Evolutionary conservation across 2,888 invertebrate species (phyloP), one percentile per base, ranked within the genome.

Genomic region (Cremastinae sp.): DNA sequence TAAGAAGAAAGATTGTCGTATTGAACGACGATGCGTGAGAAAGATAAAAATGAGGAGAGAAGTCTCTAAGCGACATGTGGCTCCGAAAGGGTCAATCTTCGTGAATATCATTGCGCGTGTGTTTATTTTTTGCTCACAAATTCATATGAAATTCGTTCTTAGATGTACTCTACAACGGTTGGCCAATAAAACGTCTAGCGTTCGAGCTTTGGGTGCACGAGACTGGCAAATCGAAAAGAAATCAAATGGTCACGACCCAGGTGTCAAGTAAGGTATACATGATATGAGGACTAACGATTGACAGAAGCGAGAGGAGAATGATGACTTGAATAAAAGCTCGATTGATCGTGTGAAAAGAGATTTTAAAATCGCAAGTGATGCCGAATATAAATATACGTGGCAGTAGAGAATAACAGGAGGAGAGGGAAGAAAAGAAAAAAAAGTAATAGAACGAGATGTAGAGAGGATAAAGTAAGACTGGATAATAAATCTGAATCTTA

Each of bases 401-500:
- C 18, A 35, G 37, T 16, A 12, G n/a, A 43, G 10, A 53, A 53
- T 37, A 49, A 18, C 41, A 20, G 8, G 37, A 51, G 53, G 35
- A 59, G 61, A 39, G 45, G 55, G 53, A 47, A 16, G 64, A n/a
- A 61, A 61, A 65, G 20, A 66, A 39, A 20, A 8, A 20, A 10
- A 37, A 8, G 51, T 12, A 59, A 55, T 22, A 65, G 61, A 51
- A 79, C 75, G 70, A 80, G 66, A 76, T 71, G 79, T 64, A 66
- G 78, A 75, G 78, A 65, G 73, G 69, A 66, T 0, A 53, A 75
- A 65, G 20, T 56, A 39, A 41, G 7, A 62, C 74, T 72, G 58
- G 61, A 76, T 49, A n/a, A n/a, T n/a, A 76, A 82, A 66, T 80
- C 56, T 78, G 77, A 80, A 77, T 79, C 75, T 77, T 72, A n/a